phyloP scores from a whole-genome alignment of 2,113 vertebrate species.

The Hemichromis elongatus region DNA sequence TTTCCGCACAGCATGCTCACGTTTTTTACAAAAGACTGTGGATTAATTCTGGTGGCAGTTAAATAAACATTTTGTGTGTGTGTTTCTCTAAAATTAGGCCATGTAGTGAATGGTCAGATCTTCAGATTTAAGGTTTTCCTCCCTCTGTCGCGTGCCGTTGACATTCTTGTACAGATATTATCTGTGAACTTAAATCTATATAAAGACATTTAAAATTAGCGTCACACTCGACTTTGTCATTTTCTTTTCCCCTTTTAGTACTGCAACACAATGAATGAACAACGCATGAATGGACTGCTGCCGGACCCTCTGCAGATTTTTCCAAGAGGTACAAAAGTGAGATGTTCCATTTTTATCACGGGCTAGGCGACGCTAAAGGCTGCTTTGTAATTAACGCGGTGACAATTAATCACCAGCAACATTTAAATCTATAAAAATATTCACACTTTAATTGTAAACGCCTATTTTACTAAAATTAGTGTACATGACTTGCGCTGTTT shows the following conservation, averaged over 20 bases:
- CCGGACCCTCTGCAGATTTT: conserved; percentile 97
- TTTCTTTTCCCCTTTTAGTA: conserved; percentile 81
- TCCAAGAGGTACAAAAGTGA: conserved; percentile 75
- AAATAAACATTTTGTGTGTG: conserved; percentile 17
- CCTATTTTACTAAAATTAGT: neutral
- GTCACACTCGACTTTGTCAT: neutral
- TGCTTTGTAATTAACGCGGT: neutral
- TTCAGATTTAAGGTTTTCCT: neutral
- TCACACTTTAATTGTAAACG: neutral
- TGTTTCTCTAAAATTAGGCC: neutral
- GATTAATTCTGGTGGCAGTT: conserved; percentile 36
- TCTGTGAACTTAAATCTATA: neutral
- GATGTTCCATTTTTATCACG: neutral
- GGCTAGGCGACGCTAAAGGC: neutral
- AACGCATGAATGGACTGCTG: conserved; percentile 90
- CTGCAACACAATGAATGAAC: conserved; percentile 92
- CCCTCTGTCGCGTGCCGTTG: neutral
- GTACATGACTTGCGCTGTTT: neutral
- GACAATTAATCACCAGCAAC: neutral
- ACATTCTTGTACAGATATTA: neutral
- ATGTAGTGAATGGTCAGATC: neutral
- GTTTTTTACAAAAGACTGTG: conserved; percentile 27
- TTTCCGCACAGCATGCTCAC: conserved; percentile 54
- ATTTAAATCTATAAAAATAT: neutral
- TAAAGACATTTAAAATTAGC: neutral